Base-by-base conservation (phyloP, 1,140 invertebrate species). In the Drosophila chauvacae region DNA sequence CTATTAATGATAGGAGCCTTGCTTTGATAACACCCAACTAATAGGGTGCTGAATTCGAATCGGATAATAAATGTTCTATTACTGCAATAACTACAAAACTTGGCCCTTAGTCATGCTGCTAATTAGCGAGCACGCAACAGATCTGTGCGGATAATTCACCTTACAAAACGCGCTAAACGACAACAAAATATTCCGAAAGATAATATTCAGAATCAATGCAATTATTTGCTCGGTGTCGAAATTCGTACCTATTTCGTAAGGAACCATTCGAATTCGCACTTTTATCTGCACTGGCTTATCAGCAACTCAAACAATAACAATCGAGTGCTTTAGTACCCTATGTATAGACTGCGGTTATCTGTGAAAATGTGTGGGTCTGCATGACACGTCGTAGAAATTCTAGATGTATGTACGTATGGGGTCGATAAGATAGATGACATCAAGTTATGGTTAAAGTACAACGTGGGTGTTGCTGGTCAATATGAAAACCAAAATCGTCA, bases 251-350 rank as follows among this genome's bases (percentile, higher is more conserved):
- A 23, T 37, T 66, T 70, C 39, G 26, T 23, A 11, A 45, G 28
- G 20, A 64, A 33, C 45, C 13, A 23, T 66, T 53, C 39, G 63
- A n/a, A 53, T 66, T 53, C 37, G 48, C 48, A 28, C 11, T 66
- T 42, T 69, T 35, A 66, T 68, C 66, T 44, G 37, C 23, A 42
- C 4, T 23, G 14, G 30, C 30, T 44, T 72, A 71, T 72, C 69
- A 51, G 37, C 16, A 72, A 60, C 53, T 59, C 66, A 72, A 72
- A 82, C 66, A 68, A 82, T 73, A 88, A 87, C 80, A 83, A 64
- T 77, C 18, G 65, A 83, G 83, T 87, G 56, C 83, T 70, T 63
- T 63, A 83, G 84, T 57, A 88, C 84, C 65, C 37, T 48, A 63
- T 80, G 51, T 48, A 63, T 42, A 75, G 44, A 42, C 28, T 18